Percentiles rank a stretch among this genome's conserved stretches.
phyloP scores from a whole-genome alignment of 1,140 invertebrate genomes.

The Drosophila nannoptera region DNA sequence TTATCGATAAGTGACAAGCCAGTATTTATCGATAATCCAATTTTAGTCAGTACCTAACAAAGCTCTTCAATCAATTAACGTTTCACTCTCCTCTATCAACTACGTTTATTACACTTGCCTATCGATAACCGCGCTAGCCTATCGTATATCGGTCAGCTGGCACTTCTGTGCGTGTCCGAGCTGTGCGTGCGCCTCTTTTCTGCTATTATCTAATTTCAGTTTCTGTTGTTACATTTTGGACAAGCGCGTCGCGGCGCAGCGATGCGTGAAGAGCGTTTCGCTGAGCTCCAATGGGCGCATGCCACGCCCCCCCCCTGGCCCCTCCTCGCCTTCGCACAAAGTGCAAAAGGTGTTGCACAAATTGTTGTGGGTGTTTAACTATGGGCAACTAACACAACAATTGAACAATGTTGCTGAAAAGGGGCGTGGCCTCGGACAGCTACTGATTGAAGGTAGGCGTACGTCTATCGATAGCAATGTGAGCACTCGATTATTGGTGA shows the following conservation, averaged over 20 bases:
- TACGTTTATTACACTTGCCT: no score
- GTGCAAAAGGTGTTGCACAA: constrained; percentile 35
- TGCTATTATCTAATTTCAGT: constrained; percentile 71
- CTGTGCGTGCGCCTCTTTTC: constrained; percentile 46
- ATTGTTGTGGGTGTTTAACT: constrained; percentile 29
- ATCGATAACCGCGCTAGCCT: not conserved
- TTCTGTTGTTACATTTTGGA: constrained; percentile 68
- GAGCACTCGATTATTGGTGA: no score
- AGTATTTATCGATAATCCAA: not conserved
- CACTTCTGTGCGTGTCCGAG: constrained; percentile 4
- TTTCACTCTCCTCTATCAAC: no score
- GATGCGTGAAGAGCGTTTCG: constrained; percentile 62
- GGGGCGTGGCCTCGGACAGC: constrained; percentile 16
- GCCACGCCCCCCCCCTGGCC: constrained; percentile 4
- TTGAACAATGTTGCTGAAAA: constrained; percentile 15
- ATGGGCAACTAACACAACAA: constrained; percentile 9
- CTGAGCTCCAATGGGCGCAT: constrained; percentile 36
- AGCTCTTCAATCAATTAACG: no score
- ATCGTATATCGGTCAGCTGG: constrained; percentile 8
- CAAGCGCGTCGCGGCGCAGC: constrained; percentile 48
- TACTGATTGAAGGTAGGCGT: not conserved
- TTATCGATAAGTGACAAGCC: constrained; percentile 1
- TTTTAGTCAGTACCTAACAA: no score
- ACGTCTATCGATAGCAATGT: no score
- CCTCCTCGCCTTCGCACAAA: not conserved